A percentile compares a stretch with the other conserved stretches of the same genome.
Conservation (phyloP, 2,113 vertebrate genomes). For the Heteronetta atricapilla region DNA sequence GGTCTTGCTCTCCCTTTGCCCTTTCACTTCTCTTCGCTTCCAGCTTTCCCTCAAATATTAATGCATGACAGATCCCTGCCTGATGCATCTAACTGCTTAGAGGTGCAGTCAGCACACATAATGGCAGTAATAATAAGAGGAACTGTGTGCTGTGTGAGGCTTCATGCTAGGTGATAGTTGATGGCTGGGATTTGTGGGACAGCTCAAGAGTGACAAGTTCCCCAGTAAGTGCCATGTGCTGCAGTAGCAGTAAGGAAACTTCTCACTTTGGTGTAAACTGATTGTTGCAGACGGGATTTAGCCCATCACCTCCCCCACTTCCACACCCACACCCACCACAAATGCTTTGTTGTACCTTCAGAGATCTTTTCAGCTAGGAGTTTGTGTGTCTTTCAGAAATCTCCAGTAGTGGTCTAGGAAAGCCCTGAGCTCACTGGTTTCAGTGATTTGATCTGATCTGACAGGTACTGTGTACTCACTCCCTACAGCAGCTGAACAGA, state of each 20-base stretch:
- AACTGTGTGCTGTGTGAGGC: neutral
- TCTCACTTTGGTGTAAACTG: neutral
- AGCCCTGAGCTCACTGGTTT: neutral
- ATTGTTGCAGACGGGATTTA: neutral
- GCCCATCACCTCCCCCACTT: neutral
- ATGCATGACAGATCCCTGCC: neutral
- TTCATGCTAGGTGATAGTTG: neutral
- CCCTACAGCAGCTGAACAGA: neutral
- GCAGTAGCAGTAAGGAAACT: neutral
- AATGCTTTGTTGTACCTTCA: neutral
- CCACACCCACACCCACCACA: fast-evolving
- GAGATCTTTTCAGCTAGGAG: neutral
- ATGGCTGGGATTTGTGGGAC: neutral
- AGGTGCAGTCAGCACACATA: neutral
- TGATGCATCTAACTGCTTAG: neutral
- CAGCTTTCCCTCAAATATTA: neutral
- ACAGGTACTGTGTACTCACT: neutral
- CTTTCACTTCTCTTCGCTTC: neutral
- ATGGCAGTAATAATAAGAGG: neutral
- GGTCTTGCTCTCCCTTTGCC: neutral
- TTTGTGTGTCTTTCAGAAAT: neutral
- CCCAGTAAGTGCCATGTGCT: neutral
- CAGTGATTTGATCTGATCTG: neutral
- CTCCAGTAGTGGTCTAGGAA: neutral
- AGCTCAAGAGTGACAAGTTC: neutral